Base-by-base conservation (phyloP, 2,888 invertebrate genomes). In the Eupithecia inturbata region DNA sequence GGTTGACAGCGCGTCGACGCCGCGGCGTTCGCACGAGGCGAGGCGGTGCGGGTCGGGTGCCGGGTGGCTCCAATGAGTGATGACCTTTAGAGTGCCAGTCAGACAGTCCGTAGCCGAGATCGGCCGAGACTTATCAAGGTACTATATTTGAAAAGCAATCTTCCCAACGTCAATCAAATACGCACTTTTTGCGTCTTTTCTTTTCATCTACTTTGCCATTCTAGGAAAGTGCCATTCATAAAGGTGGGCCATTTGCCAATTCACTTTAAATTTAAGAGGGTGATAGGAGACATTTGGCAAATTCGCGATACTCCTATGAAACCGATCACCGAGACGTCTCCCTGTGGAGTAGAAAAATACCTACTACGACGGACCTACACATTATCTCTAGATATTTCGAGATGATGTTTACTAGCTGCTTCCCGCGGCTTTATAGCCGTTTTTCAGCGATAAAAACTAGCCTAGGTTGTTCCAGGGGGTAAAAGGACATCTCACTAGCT, bases 171-270 rank as follows among this genome's bases (percentile, higher is more conserved):
- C 53, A 53, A 53, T 53, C 53, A 53, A 53, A 53, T 3, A 53
- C 22, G 53, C 12, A 53, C 53, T 22, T 22, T 22, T 53, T 53
- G 22, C 53, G 53, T 53, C 22, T 10, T 60, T 31, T 28, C 5
- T 31, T 28, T 28, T 60, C 28, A 60, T 16, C 28, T 60, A 60
- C 26, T 60, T 28, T 19, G 28, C 16, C 28, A 60, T 53, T 53
- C 53, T 53, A 53, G 22, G 53, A 53, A 49, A 53, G 22, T 53
- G 16, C 33, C 63, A 63, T 33, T 63, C 14, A 3, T 63, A 33
- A 33, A 64, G 64, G 33, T 36, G 64, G 64, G 64, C 64, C 12
- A 10, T 36, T 12, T 39, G 64, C 64, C 64, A 64, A 39, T 28
- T 64, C 64, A 64, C 39, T 39, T 64, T 63, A 63, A 31, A 63